Base-by-base conservation (phyloP, 1,140 invertebrate species). In the Zaprionus inermis region DNA sequence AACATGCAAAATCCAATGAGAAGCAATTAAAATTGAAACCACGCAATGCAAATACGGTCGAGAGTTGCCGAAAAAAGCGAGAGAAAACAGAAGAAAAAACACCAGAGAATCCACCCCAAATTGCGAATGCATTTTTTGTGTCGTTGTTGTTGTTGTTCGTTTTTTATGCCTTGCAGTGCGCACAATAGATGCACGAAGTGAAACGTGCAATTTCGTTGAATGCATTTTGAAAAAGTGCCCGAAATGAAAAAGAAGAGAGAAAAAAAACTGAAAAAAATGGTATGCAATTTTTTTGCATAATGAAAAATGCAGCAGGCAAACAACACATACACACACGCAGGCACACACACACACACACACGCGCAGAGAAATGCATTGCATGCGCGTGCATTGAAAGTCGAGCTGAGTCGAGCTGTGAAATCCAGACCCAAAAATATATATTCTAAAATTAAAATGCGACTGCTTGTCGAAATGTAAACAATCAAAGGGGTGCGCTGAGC, bases 401-500 rank as follows among this genome's bases (percentile, higher is more conserved):
- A 84, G 82, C 64, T 79, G 41, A 85, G 82, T 59, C 74, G 44
- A 73, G 57, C 65, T 80, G 84, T 80, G 77, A 81, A 89, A 89
- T 89, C 74, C 84, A 88, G 84, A 89, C 84, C 84, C 84, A 88
- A 88, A 88, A 88, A 89, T 89, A 88, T 89, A 89, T 89, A 89
- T 88, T 89, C 80, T 88, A 88, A 88, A 89, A 89, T 84, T 90
- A 89, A 89, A 89, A 88, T 89, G 80, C 84, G 76, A 89, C 73
- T 69, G 84, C 56, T 72, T 89, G 84, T 78, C 84, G 84, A 86
- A 89, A 89, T 78, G 84, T 82, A 88, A 89, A 89, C 85, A 84
- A 81, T 81, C 80, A 73, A 89, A 89, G 85, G 84, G 84, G 84
- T 88, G 84, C 85, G 76, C 82, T 68, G 72, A 51, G 58, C 72